Conservation (phyloP, 2,797 vertebrate species). For the Sylvia borin region DNA sequence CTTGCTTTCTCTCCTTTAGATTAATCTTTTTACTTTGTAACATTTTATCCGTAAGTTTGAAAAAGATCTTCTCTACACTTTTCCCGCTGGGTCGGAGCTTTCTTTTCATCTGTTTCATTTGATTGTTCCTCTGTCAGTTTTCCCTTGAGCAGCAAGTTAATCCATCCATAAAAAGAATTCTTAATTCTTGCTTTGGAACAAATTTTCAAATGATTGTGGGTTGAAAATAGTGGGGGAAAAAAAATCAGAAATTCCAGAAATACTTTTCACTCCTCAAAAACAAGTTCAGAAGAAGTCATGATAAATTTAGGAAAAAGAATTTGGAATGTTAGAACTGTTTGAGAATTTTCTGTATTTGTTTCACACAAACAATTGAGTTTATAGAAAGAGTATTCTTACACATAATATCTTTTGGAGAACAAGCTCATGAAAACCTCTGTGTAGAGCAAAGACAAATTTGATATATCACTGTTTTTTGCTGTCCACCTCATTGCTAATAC, state of each 20-base stretch:
- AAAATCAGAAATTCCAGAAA: neutral
- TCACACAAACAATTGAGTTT: neutral
- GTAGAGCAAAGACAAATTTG: neutral
- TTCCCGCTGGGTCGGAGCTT: accelerated
- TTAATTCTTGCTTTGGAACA: neutral
- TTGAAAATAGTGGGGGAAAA: neutral
- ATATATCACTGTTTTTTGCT: neutral
- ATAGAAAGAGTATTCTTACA: neutral
- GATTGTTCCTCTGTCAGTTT: neutral
- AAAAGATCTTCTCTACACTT: neutral
- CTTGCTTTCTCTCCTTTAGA: neutral
- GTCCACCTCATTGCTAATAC: neutral
- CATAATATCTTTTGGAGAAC: neutral
- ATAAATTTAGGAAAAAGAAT: neutral
- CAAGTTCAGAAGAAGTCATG: neutral
- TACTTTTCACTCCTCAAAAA: neutral
- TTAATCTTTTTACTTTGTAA: neutral
- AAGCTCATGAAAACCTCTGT: neutral
- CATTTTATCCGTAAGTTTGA: neutral
- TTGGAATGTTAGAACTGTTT: neutral
- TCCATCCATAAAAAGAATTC: neutral
- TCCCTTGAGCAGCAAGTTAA: neutral
- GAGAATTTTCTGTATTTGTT: neutral
- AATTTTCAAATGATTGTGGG: neutral
- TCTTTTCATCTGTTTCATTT: neutral